These are phyloP conservation scores for Hartigia nigra DNA, from an alignment of 2,888 invertebrate species.

Conservation along the genomic window DNA sequence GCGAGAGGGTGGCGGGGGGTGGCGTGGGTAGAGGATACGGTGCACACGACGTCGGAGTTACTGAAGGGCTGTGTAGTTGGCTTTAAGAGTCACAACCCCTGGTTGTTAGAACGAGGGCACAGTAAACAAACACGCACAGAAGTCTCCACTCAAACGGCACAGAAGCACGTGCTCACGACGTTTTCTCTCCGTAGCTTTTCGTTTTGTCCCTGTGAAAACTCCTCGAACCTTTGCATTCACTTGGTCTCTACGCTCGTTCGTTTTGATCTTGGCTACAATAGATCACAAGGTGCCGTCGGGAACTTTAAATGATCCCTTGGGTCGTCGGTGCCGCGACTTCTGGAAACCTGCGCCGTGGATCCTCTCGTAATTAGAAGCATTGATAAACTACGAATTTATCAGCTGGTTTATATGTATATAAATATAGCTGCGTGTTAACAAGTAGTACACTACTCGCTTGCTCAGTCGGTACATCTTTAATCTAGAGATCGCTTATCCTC, in stretches of 20 bases:
- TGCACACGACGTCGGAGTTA: conserved; percentile 4
- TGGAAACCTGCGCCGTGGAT: background rate
- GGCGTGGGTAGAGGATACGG: no score
- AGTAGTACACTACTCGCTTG: background rate
- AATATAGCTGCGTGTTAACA: background rate
- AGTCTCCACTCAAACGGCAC: background rate
- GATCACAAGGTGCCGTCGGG: conserved; percentile 32
- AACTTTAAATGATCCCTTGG: background rate
- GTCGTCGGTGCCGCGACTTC: background rate
- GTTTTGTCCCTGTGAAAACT: conserved; percentile 24
- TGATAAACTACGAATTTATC: background rate
- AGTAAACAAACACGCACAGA: conserved; percentile 48
- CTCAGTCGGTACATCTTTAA: background rate
- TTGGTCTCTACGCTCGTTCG: conserved; percentile 12
- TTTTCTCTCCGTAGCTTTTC: conserved; percentile 11
- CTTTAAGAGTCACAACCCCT: conserved; percentile 46
- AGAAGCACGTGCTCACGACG: conserved; percentile 10
- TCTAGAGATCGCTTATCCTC: background rate
- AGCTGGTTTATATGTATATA: background rate
- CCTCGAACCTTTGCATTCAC: conserved; percentile 29
- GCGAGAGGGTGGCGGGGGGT: no score
- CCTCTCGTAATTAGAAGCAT: background rate
- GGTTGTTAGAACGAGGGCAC: conserved; percentile 36
- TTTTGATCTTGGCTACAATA: conserved; percentile 50
- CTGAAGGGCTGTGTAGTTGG: conserved; percentile 26